These are phyloP conservation scores for Holothuria scabra DNA, from an alignment of 53 echinoderm and acorn worm species.

Conservation along the genomic window DNA sequence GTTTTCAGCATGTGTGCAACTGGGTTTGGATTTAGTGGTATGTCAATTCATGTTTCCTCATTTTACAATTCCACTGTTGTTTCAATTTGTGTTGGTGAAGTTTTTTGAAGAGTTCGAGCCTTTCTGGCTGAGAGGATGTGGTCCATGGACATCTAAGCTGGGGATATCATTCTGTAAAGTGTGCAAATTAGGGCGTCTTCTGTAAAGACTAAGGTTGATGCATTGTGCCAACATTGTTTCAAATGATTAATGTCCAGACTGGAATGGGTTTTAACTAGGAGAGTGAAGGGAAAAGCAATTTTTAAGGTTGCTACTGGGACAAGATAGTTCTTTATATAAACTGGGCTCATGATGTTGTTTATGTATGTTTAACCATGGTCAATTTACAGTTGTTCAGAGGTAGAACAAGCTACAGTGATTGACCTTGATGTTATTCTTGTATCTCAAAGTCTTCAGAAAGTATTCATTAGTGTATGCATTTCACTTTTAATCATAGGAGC, in stretches of 20 bases:
- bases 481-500: neutral
- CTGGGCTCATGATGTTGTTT: too few species aligned
- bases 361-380: too few species aligned
- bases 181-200: neutral
- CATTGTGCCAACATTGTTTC: neutral
- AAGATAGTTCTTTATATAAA: too few species aligned
- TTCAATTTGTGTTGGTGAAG: too few species aligned
- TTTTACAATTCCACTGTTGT: too few species aligned
- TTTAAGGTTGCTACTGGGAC: too few species aligned
- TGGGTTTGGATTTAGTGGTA: too few species aligned
- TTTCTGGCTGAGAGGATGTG: conserved; percentile 13
- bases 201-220: neutral
- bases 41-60: too few species aligned
- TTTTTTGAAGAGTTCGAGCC: neutral
- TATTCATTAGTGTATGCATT: neutral
- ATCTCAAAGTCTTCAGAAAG: neutral
- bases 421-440: neutral
- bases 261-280: too few species aligned
- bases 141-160: conserved; percentile 8
- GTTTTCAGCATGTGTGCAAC: neutral
- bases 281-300: too few species aligned
- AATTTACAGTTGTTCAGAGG: neutral
- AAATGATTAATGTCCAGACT: neutral
- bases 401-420: neutral
- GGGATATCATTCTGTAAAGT: conserved; percentile 25